A percentile compares a stretch with the other conserved stretches of the same genome.
Evolutionary conservation across 1,140 invertebrate genomes (phyloP).

Genomic region (Lasaia peninsularis): DNA sequence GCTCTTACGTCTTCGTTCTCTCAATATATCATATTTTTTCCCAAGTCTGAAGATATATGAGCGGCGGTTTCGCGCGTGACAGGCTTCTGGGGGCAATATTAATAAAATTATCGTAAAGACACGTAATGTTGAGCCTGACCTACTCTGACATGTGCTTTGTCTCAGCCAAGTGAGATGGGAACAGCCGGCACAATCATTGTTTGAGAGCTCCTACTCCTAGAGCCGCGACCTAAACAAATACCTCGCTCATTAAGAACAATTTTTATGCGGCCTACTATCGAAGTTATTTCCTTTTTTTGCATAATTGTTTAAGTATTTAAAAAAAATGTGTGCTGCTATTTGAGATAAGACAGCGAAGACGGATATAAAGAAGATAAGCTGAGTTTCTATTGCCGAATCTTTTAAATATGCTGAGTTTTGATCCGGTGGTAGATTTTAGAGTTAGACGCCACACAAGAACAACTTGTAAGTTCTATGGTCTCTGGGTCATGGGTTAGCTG

Average conservation of each 20-base stretch:
- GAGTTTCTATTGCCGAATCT: too few relatives aligned
- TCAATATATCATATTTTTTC: constrained; percentile 74
- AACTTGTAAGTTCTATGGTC: too few relatives aligned
- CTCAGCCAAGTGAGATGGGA: constrained; percentile 25
- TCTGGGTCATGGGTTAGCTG: too few relatives aligned
- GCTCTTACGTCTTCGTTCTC: constrained; percentile 61
- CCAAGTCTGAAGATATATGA: constrained; percentile 58
- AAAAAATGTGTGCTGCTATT: too few relatives aligned
- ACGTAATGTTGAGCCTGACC: constrained; percentile 49
- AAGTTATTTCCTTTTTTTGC: background rate
- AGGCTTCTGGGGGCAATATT: constrained; percentile 65
- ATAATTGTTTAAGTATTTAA: background rate
- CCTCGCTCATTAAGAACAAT: constrained; percentile 7
- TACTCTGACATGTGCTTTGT: constrained; percentile 33
- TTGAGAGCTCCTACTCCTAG: constrained; percentile 18
- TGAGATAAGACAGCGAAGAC: too few relatives aligned
- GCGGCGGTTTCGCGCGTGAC: constrained; percentile 61
- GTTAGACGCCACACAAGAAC: too few relatives aligned
- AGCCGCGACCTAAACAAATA: constrained; percentile 36
- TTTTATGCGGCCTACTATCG: background rate
- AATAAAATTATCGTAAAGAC: constrained; percentile 74
- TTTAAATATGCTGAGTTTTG: too few relatives aligned
- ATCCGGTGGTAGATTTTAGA: too few relatives aligned
- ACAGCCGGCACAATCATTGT: constrained; percentile 33
- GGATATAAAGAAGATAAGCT: too few relatives aligned